Evolutionary conservation across 2,888 invertebrate genomes (phyloP).

Genomic region (Phoenoteleia sp.): DNA sequence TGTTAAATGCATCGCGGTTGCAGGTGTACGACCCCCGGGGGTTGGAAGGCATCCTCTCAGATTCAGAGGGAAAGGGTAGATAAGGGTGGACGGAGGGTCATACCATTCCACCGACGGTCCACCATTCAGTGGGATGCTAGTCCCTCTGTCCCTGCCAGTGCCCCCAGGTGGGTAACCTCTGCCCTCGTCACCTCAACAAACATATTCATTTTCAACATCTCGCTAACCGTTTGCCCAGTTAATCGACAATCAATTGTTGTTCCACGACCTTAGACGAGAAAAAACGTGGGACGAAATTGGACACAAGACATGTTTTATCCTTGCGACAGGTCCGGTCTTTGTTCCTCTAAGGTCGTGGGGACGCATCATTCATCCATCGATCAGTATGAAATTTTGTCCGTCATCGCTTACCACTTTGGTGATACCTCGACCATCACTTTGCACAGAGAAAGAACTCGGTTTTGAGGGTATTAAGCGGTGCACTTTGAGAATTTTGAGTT

Average conservation of each 20-base stretch:
- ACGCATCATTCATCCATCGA: conserved; percentile 26
- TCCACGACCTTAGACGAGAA: conserved; percentile 22
- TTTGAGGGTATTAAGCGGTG: background rate
- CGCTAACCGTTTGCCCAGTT: conserved; percentile 46
- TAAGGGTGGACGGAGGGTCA: conserved; percentile 87
- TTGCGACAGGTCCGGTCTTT: conserved; percentile 9
- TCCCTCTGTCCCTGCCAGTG: conserved; percentile 84
- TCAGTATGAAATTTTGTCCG: conserved; percentile 15
- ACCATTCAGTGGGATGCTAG: conserved; percentile 85
- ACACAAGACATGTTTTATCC: background rate
- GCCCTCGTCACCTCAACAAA: conserved; percentile 67
- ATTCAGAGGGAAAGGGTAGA: conserved; percentile 86
- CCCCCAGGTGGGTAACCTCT: conserved; percentile 86
- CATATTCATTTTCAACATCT: conserved; percentile 46
- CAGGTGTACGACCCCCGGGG: conserved; percentile 86
- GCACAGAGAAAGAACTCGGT: conserved; percentile 19
- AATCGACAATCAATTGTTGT: conserved; percentile 29
- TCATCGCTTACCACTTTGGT: conserved; percentile 38
- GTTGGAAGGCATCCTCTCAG: conserved; percentile 85
- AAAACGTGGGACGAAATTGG: background rate
- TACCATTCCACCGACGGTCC: conserved; percentile 90
- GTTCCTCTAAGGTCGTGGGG: conserved; percentile 9
- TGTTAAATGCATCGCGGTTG: conserved; percentile 84
- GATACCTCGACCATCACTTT: conserved; percentile 22
- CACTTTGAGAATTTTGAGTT: conserved; percentile 4